Base-by-base conservation (phyloP, 2,797 vertebrate genomes). In the Leptodactylus fallax region DNA sequence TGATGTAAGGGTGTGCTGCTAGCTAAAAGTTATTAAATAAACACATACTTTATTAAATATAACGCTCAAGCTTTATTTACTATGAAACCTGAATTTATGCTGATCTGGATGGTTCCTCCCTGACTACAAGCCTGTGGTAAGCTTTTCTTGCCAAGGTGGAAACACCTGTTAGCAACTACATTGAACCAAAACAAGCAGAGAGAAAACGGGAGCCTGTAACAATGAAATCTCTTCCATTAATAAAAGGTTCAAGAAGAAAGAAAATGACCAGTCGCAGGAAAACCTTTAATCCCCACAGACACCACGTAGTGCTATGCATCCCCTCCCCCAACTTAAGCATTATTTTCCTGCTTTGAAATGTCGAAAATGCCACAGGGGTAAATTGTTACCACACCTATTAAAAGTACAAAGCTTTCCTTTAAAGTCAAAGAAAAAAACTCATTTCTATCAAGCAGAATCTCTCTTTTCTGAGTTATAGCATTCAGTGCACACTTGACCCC, bases 401-500 rank as follows among this genome's bases (percentile, higher is more conserved):
- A 90, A 90, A 80, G 67, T 87, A 47, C 17, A 82, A 83, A 87
- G 27, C 77, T 88, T 71, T 71, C 74, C 60, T 91, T 81, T 87
- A 83, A 90, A 81, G 81, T 86, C 7, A 9, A 85, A 77, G 63
- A 80, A 81, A 76, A 82, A 86, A 87, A 56, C 49, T 27, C 4
- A 63, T 90, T 91, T 91, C 91, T 94, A 92, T 93, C 92, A 92
- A 91, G 76, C 87, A 90, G 93, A 94, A 94, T 92, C 93, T 90
- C 90, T 88, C 74, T 86, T 81, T 65, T 58, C 91, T 94, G 93
- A 95, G 93, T 91, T 90, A 91, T 91, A 90, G 91, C 91, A 91
- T 93, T 93, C 91, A 95, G 90, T 61, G 21, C 87, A 92, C 92
- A 92, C 93, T 95, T 95, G 94, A 94, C 93, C 95, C 94, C 94